Percentiles rank a stretch among this genome's conserved stretches.
phyloP scores from a whole-genome alignment of 2,888 invertebrate species.

The Caenorhabditis virilis region DNA sequence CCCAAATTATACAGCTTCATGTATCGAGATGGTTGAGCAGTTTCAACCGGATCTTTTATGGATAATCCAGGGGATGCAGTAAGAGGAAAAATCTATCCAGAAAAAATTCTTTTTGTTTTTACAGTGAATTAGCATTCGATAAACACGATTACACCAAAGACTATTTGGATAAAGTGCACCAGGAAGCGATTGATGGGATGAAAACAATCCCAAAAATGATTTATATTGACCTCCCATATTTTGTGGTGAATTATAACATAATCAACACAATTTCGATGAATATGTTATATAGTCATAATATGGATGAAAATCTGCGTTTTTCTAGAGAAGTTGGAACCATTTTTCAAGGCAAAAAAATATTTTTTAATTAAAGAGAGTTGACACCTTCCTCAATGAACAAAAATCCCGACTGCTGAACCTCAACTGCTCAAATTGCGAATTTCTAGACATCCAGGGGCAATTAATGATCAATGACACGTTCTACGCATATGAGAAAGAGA shows the following conservation, averaged over 20 bases:
- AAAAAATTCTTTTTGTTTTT: too few relatives aligned
- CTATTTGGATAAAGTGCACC: too few relatives aligned
- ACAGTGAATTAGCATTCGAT: too few relatives aligned
- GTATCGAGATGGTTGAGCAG: constrained; percentile 7
- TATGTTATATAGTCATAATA: background rate
- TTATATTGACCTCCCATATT: constrained; percentile 5
- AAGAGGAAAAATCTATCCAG: too few relatives aligned
- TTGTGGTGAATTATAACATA: background rate
- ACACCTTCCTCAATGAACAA: background rate
- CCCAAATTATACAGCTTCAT: constrained; percentile 9
- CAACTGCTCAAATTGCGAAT: constrained; percentile 2
- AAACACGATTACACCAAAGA: too few relatives aligned
- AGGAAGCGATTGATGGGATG: background rate
- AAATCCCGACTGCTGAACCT: background rate
- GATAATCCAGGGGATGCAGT: constrained; percentile 37
- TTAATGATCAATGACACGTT: constrained; percentile 1
- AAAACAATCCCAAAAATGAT: background rate
- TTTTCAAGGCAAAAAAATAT: too few relatives aligned
- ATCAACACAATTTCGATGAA: background rate
- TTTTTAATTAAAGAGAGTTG: too few relatives aligned
- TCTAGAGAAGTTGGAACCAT: too few relatives aligned
- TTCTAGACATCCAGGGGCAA: background rate
- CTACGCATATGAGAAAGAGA: constrained; percentile 17
- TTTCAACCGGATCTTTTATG: constrained; percentile 25
- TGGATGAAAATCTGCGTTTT: too few relatives aligned